These are phyloP conservation scores for Heliocidaris tuberculata DNA, from an alignment of 35 echinoderm and acorn worm species.

Conservation along the genomic window DNA sequence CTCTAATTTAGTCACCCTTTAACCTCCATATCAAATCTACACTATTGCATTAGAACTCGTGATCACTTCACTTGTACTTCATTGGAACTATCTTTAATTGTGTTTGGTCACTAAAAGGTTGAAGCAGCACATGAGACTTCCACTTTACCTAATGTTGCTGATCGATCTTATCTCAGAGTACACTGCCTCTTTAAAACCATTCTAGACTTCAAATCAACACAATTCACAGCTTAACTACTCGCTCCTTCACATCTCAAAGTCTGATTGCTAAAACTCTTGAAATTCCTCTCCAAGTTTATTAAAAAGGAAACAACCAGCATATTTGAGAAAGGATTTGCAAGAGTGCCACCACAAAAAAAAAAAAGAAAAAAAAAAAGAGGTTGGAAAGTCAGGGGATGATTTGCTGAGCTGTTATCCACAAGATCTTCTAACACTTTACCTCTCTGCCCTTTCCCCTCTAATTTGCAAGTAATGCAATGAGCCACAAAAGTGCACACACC, in stretches of 20 bases:
- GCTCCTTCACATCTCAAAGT: too few relatives aligned
- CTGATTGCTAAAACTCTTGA: not conserved
- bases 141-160: not conserved
- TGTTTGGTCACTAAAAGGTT: not conserved
- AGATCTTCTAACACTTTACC: not conserved
- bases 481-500: not conserved
- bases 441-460: not conserved
- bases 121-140: not conserved
- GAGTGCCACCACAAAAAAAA: too few relatives aligned
- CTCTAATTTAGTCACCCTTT: too few relatives aligned
- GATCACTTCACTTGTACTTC: too few relatives aligned
- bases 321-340: not conserved
- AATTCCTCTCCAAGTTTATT: not conserved
- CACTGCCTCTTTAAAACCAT: not conserved
- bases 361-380: too few relatives aligned
- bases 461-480: not conserved
- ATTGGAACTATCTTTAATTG: too few relatives aligned
- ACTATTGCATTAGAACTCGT: not conserved
- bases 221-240: not conserved
- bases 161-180: not conserved
- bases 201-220: not conserved
- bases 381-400: not conserved
- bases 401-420: not conserved
- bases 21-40: not conserved
- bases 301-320: not conserved